A percentile compares a stretch with the other conserved stretches of the same genome.
Conservation (phyloP, 2,113 vertebrate species). For the Varanus komodoensis region DNA sequence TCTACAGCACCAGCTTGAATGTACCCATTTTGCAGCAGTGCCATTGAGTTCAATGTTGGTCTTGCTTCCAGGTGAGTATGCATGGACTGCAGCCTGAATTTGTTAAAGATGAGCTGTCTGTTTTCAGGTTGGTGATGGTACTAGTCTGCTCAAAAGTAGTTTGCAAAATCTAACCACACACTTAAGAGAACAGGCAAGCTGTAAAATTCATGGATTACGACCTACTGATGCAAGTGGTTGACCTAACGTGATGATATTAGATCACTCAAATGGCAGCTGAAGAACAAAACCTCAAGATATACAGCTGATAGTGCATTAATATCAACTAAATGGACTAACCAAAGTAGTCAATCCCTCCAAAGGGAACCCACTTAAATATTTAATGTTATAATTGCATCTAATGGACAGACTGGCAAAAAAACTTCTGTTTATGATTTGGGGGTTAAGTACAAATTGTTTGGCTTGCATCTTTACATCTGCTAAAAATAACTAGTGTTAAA, state of each 20-base stretch:
- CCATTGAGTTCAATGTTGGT: too few species aligned
- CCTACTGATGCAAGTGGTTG: not conserved
- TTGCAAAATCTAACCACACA: not conserved
- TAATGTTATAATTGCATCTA: conserved; percentile 83
- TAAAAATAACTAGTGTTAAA: conserved; percentile 48
- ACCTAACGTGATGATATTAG: not conserved
- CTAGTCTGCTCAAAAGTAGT: not conserved
- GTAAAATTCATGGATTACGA: not conserved
- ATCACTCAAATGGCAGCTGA: not conserved
- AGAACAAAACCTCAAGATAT: not conserved
- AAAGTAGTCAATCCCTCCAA: conserved; percentile 67
- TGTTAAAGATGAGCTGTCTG: not conserved
- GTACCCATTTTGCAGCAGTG: not conserved
- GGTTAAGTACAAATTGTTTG: conserved; percentile 47
- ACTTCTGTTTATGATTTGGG: conserved; percentile 48
- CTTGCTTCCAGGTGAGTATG: not conserved
- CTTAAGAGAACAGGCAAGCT: not conserved
- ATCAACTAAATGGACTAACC: conserved; percentile 49
- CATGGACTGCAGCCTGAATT: not conserved
- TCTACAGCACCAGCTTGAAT: not conserved
- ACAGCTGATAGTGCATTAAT: conserved; percentile 63
- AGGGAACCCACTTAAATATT: conserved; percentile 83
- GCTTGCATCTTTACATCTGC: conserved; percentile 34
- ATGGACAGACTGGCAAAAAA: conserved; percentile 70
- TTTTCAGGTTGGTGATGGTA: not conserved